Evolutionary conservation across 1,140 invertebrate species (phyloP).

Genomic region (Neodiprion fabricii): DNA sequence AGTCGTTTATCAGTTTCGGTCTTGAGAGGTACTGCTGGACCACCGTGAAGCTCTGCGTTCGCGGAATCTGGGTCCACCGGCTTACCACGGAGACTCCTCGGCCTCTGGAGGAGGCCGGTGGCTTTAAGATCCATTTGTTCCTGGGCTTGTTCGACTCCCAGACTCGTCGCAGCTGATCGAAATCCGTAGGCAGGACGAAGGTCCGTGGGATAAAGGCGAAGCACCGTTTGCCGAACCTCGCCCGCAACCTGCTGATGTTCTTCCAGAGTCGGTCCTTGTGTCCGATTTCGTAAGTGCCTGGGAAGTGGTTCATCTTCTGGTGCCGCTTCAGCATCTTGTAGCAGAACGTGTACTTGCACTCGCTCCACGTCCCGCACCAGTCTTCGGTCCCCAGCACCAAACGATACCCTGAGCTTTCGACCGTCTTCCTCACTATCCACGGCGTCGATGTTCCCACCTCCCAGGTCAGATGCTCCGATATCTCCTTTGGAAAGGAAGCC

Average conservation of each 20-base stretch:
- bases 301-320: constrained; percentile 75
- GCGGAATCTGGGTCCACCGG: constrained; percentile 72
- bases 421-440: constrained; percentile 59
- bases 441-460: constrained; percentile 66
- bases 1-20: neutral
- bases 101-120: constrained; percentile 76
- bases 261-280: constrained; percentile 72
- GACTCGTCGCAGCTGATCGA: constrained; percentile 61
- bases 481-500: constrained; percentile 51
- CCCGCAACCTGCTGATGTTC: constrained; percentile 56
- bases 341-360: constrained; percentile 43
- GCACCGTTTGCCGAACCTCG: constrained; percentile 52
- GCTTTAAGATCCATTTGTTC: constrained; percentile 34
- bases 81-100: constrained; percentile 74
- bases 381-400: constrained; percentile 41
- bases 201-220: constrained; percentile 70
- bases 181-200: constrained; percentile 68
- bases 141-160: constrained; percentile 55
- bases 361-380: constrained; percentile 30
- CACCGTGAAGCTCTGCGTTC: neutral
- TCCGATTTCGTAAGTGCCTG: constrained; percentile 75
- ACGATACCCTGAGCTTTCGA: constrained; percentile 61
- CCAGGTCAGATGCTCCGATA: constrained; percentile 63
- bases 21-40: neutral
- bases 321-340: constrained; percentile 55